These are phyloP conservation scores for Lophotriccus pileatus DNA, from an alignment of 2,797 vertebrate species.

Conservation along the genomic window DNA sequence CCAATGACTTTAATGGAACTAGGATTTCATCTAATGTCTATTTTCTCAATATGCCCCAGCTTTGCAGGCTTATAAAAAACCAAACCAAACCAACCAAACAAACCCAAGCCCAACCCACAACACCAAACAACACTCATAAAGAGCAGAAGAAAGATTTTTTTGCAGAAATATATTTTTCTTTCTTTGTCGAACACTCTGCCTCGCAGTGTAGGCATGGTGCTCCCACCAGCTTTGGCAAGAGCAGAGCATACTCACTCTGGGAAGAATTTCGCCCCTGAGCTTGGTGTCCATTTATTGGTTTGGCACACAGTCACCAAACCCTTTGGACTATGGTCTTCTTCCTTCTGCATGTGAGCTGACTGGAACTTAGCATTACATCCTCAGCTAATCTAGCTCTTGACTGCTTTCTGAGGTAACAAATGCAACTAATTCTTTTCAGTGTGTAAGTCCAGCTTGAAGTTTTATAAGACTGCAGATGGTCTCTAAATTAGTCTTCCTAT, in stretches of 20 bases:
- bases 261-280: neutral
- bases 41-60: neutral
- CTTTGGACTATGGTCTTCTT: neutral
- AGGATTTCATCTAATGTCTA: neutral
- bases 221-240: neutral
- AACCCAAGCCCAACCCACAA: neutral
- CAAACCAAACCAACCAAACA: neutral
- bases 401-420: neutral
- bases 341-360: neutral
- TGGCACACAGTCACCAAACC: neutral
- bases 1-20: neutral
- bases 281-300: neutral
- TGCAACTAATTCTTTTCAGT: neutral
- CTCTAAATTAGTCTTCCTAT: neutral
- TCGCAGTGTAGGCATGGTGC: neutral
- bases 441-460: neutral
- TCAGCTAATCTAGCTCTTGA: neutral
- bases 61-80: neutral
- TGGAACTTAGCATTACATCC: neutral
- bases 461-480: neutral
- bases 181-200: neutral
- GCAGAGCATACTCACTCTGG: neutral
- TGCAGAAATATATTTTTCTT: neutral
- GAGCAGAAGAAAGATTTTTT: neutral
- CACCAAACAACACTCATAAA: neutral